Evolutionary conservation across 1,140 invertebrate species (phyloP).

Genomic region (Anagrus nilaparvatae): DNA sequence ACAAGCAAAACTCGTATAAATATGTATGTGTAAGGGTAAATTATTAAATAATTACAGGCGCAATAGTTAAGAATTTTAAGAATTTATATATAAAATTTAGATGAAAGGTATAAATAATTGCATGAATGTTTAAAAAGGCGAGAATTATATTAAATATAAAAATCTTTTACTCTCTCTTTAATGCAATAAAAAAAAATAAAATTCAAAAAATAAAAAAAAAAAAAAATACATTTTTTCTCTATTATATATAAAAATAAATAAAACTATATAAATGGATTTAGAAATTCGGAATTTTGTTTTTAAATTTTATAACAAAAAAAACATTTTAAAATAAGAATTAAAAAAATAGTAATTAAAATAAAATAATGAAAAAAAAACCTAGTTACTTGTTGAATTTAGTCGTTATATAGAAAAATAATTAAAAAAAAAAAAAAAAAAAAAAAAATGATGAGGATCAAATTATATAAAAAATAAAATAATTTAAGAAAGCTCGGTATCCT

Average conservation of each 20-base stretch:
- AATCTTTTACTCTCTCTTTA: neutral
- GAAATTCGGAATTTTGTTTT: slow-evolving; percentile 6
- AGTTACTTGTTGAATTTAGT: slow-evolving; percentile 12
- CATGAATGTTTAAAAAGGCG: neutral
- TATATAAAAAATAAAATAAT: slow-evolving; percentile 9
- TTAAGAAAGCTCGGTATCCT: slow-evolving; percentile 17
- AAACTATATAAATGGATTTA: neutral
- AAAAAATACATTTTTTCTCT: neutral
- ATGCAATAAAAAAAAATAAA: neutral
- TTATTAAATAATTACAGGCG: no score
- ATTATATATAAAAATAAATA: neutral
- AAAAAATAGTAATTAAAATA: no score
- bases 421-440: slow-evolving; percentile 3
- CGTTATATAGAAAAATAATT: slow-evolving; percentile 7
- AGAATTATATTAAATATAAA: no score
- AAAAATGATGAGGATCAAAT: slow-evolving; percentile 5
- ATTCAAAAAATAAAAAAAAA: no score
- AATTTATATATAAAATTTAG: no score
- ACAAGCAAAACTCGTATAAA: no score
- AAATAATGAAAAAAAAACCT: slow-evolving; percentile 4
- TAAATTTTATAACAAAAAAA: slow-evolving; percentile 15
- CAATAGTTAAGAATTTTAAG: no score
- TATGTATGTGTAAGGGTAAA: no score
- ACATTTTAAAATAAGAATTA: slow-evolving; percentile 2
- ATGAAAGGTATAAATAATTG: neutral